These are phyloP conservation scores for Anisognathus igniventris DNA, from an alignment of 2,797 vertebrate genomes.

Conservation along the genomic window DNA sequence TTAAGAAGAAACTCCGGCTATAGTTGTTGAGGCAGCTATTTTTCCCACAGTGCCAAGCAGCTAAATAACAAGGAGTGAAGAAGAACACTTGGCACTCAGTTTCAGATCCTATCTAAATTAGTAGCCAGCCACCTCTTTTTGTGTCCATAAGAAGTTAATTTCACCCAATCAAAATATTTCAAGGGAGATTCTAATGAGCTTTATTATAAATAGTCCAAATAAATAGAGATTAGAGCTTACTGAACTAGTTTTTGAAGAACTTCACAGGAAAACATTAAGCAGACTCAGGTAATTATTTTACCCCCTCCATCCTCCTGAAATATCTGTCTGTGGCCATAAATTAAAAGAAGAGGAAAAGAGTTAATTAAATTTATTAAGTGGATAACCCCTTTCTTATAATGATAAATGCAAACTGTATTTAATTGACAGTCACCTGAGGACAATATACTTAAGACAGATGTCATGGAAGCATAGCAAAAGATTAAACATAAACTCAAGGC, in stretches of 20 bases:
- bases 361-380: neutral
- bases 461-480: neutral
- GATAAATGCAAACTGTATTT: slow-evolving; percentile 23
- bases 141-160: neutral
- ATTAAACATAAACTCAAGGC: neutral
- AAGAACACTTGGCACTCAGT: neutral
- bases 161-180: neutral
- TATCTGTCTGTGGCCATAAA: neutral
- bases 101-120: neutral
- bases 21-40: neutral
- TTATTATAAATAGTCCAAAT: neutral
- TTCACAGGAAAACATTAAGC: neutral
- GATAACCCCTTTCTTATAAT: neutral
- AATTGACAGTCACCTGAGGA: neutral
- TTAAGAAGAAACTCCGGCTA: neutral
- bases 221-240: neutral
- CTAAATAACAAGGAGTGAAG: neutral
- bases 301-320: neutral
- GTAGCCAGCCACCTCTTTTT: neutral
- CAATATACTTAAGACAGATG: neutral
- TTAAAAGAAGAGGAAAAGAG: neutral
- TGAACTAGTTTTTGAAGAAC: neutral
- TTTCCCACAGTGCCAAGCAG: neutral
- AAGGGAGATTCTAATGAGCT: neutral
- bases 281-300: neutral